Conservation (phyloP, 2,888 invertebrate species). For the Tachina fera region DNA sequence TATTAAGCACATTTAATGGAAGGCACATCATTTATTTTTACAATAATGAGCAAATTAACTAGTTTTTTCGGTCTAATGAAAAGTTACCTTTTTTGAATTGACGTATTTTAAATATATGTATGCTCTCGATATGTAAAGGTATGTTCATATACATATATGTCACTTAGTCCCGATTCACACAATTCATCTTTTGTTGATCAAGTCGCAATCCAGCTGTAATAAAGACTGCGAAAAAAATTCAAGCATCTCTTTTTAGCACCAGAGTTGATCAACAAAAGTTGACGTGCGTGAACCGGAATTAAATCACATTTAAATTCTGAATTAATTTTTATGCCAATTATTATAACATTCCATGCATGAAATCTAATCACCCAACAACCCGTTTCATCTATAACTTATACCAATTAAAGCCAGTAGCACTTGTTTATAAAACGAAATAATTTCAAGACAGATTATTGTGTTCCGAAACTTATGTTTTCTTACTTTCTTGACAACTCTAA, state of each 20-base stretch:
- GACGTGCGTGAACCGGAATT: background rate
- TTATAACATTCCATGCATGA: background rate
- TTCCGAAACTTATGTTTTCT: conserved; percentile 41
- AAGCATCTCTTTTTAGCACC: too few relatives aligned
- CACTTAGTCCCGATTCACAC: background rate
- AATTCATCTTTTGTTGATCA: background rate
- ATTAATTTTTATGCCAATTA: background rate
- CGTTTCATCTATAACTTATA: conserved; percentile 12
- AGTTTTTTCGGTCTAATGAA: too few relatives aligned
- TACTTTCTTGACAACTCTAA: conserved; percentile 15
- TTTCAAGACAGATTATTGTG: conserved; percentile 51
- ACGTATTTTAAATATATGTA: too few relatives aligned
- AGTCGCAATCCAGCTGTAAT: background rate
- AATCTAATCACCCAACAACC: conserved; percentile 2
- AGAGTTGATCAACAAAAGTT: too few relatives aligned
- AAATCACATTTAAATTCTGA: background rate
- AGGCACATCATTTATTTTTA: too few relatives aligned
- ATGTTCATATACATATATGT: too few relatives aligned
- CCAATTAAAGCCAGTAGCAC: conserved; percentile 65
- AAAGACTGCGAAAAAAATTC: too few relatives aligned
- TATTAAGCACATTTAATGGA: too few relatives aligned
- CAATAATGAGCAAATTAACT: too few relatives aligned
- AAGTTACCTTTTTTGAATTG: too few relatives aligned
- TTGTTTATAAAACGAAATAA: conserved; percentile 58
- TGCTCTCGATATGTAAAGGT: too few relatives aligned